phyloP scores from a whole-genome alignment of 1,140 invertebrate genomes.

The Drosophila pallidifrons region DNA sequence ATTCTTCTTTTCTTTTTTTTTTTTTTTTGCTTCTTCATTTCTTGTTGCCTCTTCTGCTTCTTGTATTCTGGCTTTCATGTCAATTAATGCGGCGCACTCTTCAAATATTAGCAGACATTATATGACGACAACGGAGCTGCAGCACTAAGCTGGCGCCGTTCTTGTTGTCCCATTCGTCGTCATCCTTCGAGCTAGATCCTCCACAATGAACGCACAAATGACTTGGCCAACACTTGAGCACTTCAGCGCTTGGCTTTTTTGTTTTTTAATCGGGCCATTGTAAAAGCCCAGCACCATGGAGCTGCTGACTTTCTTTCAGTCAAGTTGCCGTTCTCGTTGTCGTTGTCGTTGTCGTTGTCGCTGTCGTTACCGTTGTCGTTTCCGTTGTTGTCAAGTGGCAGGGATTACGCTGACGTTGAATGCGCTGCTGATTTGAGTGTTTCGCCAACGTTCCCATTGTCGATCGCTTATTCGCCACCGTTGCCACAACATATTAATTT shows the following conservation, averaged over 20 bases:
- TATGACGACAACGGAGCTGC: conserved; percentile 50
- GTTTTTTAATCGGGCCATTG: conserved; percentile 78
- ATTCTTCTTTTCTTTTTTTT: conserved; percentile 21
- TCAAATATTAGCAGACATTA: conserved; percentile 83
- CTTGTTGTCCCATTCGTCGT: not conserved
- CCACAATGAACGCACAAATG: conserved; percentile 78
- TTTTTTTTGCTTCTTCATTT: conserved; percentile 16
- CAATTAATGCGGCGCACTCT: conserved; percentile 80
- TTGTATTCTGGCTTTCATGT: conserved; percentile 61
- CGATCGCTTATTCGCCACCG: conserved; percentile 2
- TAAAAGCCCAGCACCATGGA: conserved; percentile 41
- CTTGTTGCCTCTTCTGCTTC: conserved; percentile 18
- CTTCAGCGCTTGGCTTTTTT: conserved; percentile 68
- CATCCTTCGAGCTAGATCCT: conserved; percentile 44
- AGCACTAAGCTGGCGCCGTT: conserved; percentile 54
- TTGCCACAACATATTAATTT: conserved; percentile 36
- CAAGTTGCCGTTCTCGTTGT: conserved; percentile 11
- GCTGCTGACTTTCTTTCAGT: conserved; percentile 29
- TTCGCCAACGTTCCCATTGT: conserved; percentile 15
- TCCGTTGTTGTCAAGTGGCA: conserved; percentile 57
- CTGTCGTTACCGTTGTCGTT: conserved; percentile 11
- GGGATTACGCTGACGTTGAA: conserved; percentile 70
- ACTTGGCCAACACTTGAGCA: conserved; percentile 66
- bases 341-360: not conserved
- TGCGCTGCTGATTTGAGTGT: conserved; percentile 66